Conservation (phyloP, 1,140 invertebrate species). For the Callitettix versicolor region DNA sequence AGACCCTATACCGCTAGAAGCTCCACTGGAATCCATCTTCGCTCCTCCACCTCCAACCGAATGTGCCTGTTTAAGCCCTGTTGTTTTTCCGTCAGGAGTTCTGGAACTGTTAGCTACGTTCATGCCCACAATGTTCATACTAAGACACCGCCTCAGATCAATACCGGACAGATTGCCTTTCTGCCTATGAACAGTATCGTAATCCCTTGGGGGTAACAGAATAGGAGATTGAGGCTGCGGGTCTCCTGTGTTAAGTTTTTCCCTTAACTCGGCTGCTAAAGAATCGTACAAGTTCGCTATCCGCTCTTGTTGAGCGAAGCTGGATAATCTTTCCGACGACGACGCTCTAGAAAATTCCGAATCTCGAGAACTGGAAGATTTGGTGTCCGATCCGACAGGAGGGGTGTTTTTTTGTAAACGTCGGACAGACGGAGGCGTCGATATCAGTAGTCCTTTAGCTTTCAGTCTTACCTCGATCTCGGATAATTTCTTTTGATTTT, state of each 20-base stretch:
- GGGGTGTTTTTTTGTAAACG: neutral
- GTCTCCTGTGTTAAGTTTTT: conserved; percentile 62
- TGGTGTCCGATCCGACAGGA: conserved; percentile 12
- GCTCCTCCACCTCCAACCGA: neutral
- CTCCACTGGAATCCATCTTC: conserved; percentile 38
- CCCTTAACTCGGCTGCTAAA: conserved; percentile 79
- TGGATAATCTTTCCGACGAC: conserved; percentile 13
- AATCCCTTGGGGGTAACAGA: conserved; percentile 82
- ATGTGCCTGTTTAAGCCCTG: neutral
- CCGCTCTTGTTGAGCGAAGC: conserved; percentile 26
- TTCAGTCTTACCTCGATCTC: conserved; percentile 57
- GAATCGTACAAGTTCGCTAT: conserved; percentile 75
- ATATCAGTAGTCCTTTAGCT: conserved; percentile 33
- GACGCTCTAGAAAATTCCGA: conserved; percentile 52
- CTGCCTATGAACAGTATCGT: conserved; percentile 76
- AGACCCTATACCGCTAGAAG: conserved; percentile 71
- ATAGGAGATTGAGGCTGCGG: conserved; percentile 50
- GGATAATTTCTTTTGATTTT: conserved; percentile 75
- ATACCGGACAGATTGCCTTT: conserved; percentile 75
- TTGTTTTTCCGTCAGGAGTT: neutral
- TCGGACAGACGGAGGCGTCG: neutral
- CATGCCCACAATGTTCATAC: conserved; percentile 55
- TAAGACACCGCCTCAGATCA: conserved; percentile 59
- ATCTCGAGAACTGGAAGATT: conserved; percentile 52
- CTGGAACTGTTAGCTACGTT: neutral